phyloP scores from a whole-genome alignment of 1,140 invertebrate genomes.

The Leptonema lineaticorne region DNA sequence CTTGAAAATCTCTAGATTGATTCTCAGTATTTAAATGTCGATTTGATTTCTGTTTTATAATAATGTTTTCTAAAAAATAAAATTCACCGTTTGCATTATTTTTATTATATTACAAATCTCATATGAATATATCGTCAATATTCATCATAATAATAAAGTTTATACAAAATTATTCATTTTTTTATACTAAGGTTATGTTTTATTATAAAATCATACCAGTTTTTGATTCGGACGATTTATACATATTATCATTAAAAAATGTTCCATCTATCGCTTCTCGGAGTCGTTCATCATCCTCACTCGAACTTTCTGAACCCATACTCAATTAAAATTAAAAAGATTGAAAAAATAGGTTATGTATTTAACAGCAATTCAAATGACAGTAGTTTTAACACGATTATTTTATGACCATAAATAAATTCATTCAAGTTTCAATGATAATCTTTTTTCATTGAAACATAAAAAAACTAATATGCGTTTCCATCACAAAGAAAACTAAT shows the following conservation, averaged over 20 bases:
- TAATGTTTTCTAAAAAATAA: constrained; percentile 16
- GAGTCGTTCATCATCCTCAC: constrained; percentile 2
- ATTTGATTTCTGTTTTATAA: constrained; percentile 26
- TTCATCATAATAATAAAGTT: neutral
- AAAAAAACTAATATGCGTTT: too few relatives aligned
- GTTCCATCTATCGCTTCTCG: constrained; percentile 16
- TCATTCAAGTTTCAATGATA: too few relatives aligned
- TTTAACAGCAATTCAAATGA: too few relatives aligned
- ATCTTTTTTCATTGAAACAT: too few relatives aligned
- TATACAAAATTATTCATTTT: neutral
- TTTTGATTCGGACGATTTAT: neutral
- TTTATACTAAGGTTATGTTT: neutral
- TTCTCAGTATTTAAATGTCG: constrained; percentile 29
- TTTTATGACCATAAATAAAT: too few relatives aligned
- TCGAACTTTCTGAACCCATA: constrained; percentile 1
- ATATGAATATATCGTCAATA: neutral
- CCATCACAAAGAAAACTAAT: too few relatives aligned
- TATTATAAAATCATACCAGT: neutral
- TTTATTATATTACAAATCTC: neutral
- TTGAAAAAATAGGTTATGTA: too few relatives aligned
- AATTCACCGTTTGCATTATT: neutral
- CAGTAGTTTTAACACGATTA: too few relatives aligned
- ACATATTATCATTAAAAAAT: constrained; percentile 17
- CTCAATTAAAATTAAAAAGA: neutral
- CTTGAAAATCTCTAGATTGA: constrained; percentile 29